A percentile compares a stretch with the other conserved stretches of the same genome.
Conservation (phyloP, 2,888 invertebrate species). For the Villa cingulata region DNA sequence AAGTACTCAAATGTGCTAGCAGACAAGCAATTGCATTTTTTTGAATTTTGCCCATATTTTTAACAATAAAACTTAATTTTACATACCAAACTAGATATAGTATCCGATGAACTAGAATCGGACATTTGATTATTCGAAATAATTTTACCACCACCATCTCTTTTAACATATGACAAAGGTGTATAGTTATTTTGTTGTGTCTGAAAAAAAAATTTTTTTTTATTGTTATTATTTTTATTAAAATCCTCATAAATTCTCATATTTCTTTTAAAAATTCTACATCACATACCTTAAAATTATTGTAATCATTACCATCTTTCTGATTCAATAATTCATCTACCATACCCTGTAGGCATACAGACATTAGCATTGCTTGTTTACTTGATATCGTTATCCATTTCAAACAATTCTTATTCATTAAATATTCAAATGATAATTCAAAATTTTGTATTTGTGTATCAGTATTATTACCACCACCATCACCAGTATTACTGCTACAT, state of each 20-base stretch:
- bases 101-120: constrained; percentile 19
- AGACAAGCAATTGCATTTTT: no score
- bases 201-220: constrained; percentile 1
- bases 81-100: constrained; percentile 20
- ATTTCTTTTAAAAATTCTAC: neutral
- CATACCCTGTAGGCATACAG: constrained; percentile 87
- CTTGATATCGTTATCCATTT: constrained; percentile 89
- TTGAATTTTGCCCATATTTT: no score
- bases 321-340: constrained; percentile 82
- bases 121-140: constrained; percentile 15
- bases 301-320: constrained; percentile 46
- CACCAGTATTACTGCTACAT: neutral
- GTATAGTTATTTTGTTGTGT: constrained; percentile 16
- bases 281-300: constrained; percentile 22
- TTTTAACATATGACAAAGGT: constrained; percentile 18
- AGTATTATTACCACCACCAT: neutral
- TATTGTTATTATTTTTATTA: no score
- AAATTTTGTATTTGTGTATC: constrained; percentile 31
- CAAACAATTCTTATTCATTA: constrained; percentile 78
- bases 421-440: constrained; percentile 89
- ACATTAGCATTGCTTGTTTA: constrained; percentile 88
- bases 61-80: neutral
- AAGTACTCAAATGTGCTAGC: no score
- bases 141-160: constrained; percentile 14
- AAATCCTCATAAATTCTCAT: neutral